A percentile compares a stretch with the other conserved stretches of the same genome.
Evolutionary conservation across 2,888 invertebrate species (phyloP).

Genomic region (Dione juno): DNA sequence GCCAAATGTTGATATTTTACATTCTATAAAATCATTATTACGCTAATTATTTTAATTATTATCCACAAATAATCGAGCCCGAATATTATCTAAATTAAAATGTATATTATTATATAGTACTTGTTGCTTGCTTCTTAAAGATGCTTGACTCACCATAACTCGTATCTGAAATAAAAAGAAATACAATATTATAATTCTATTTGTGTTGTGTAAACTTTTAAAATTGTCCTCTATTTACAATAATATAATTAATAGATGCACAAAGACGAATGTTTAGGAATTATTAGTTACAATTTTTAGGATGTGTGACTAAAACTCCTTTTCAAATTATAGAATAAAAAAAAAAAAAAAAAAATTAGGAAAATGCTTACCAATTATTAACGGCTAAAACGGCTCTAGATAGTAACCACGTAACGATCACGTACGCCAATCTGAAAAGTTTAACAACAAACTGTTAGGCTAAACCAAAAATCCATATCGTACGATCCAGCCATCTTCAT

Average conservation of each 20-base stretch:
- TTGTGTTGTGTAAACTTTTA: no score
- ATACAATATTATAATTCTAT: neutral
- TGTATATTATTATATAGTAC: neutral
- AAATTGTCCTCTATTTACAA: no score
- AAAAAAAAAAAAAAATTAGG: neutral
- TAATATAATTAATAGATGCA: no score
- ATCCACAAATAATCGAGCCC: neutral
- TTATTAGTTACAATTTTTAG: no score
- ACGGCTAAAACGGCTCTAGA: neutral
- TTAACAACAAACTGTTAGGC: neutral
- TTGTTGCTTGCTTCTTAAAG: slow-evolving; percentile 7
- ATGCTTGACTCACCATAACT: neutral
- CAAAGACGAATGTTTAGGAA: no score
- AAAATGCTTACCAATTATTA: neutral
- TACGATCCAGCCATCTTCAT: neutral
- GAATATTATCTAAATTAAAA: neutral
- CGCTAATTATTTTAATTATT: no score
- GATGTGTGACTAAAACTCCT: no score
- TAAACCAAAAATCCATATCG: neutral
- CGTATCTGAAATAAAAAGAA: slow-evolving; percentile 9
- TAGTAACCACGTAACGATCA: no score
- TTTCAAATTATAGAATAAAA: no score
- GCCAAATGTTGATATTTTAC: no score
- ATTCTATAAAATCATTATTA: no score
- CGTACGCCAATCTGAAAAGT: neutral